A percentile compares a stretch with the other conserved stretches of the same genome.
Evolutionary conservation across 2,888 invertebrate genomes (phyloP).

Genomic region (Xestia ashworthii): DNA sequence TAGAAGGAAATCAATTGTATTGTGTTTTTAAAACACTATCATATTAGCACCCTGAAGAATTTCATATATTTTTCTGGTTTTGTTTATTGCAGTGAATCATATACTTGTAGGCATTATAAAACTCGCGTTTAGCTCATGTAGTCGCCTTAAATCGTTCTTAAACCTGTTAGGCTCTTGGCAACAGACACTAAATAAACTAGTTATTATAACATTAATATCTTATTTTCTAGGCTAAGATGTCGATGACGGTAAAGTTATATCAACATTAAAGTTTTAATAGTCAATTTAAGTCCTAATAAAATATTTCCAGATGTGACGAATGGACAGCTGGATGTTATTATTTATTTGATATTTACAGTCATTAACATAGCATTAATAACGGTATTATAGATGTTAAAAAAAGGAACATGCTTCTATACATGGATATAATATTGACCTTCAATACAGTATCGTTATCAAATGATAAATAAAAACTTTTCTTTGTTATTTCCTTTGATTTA

Average conservation of each 20-base stretch:
- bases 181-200: slow-evolving; percentile 3
- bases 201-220: slow-evolving; percentile 8
- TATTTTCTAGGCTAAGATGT: slow-evolving; percentile 18
- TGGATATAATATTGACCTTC: slow-evolving; percentile 19
- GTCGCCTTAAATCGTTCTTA: no score
- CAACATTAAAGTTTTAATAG: slow-evolving; percentile 22
- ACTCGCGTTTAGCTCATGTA: no score
- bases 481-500: background rate
- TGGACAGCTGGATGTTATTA: background rate
- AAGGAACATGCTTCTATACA: background rate
- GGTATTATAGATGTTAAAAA: background rate
- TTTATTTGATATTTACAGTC: background rate
- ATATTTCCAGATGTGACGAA: slow-evolving; percentile 8
- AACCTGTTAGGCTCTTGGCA: slow-evolving; percentile 12
- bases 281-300: slow-evolving; percentile 28
- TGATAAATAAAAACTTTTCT: slow-evolving; percentile 11
- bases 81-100: no score
- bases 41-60: no score
- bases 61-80: no score
- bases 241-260: slow-evolving; percentile 11
- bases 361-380: slow-evolving; percentile 11
- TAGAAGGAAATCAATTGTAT: no score
- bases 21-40: no score
- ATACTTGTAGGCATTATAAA: no score
- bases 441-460: background rate